phyloP scores from a whole-genome alignment of 2,113 vertebrate genomes.

The Bothrops jararaca region DNA sequence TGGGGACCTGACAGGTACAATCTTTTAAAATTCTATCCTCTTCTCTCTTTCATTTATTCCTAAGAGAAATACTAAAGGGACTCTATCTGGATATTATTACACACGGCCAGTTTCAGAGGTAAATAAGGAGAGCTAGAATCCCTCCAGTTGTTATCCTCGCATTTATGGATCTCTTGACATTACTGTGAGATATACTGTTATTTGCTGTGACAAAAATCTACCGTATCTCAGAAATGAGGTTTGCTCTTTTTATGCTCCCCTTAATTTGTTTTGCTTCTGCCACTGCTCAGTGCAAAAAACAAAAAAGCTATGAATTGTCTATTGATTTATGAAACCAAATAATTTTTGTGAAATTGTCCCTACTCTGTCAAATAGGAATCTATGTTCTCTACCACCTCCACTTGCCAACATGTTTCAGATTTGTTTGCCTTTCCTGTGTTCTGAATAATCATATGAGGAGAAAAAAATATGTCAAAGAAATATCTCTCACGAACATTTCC shows the following conservation, averaged over 20 bases:
- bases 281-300: not conserved
- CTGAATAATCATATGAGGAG: not conserved
- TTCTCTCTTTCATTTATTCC: not conserved
- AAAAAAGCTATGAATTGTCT: not conserved
- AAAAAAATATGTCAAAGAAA: slow-evolving; percentile 1
- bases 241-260: not conserved
- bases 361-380: not conserved
- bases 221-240: not conserved
- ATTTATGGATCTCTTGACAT: not conserved
- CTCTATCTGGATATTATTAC: not conserved
- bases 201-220: not conserved
- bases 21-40: not conserved
- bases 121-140: not conserved
- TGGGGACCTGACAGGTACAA: not conserved
- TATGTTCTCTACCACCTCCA: not conserved
- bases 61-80: not conserved
- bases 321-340: not conserved
- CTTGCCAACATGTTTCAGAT: not conserved
- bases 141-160: not conserved
- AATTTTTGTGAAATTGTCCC: not conserved
- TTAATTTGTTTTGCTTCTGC: not conserved
- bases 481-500: slow-evolving; percentile 3
- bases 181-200: not conserved
- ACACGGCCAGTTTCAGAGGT: not conserved
- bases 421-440: slow-evolving; percentile 22